Evolutionary conservation across 2,797 vertebrate species (phyloP).

Genomic region (Orestias chungarensis): DNA sequence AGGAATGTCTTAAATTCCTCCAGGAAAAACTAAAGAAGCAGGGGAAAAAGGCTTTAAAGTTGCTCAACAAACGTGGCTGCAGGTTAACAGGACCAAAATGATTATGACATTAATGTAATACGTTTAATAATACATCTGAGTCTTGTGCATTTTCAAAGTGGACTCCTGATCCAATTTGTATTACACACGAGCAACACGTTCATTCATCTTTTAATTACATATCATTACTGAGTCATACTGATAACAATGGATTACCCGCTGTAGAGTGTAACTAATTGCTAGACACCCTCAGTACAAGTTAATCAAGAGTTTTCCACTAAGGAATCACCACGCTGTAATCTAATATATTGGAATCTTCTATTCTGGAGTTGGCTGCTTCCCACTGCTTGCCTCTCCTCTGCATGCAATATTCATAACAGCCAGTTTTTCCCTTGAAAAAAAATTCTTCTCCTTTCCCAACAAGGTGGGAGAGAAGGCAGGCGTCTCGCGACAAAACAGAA

Average conservation of each 20-base stretch:
- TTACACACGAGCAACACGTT: conserved; percentile 58
- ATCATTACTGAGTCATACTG: conserved; percentile 71
- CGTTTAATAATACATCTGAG: conserved; percentile 44
- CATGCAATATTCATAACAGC: conserved; percentile 62
- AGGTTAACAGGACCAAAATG: conserved; percentile 26
- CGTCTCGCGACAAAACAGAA: conserved; percentile 59
- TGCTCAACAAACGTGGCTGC: conserved; percentile 5
- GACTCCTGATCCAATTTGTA: conserved; percentile 64
- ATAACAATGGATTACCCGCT: conserved; percentile 70
- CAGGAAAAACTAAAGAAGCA: background rate
- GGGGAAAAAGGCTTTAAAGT: conserved; percentile 25
- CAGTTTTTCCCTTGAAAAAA: conserved; percentile 52
- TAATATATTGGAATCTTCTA: conserved; percentile 62
- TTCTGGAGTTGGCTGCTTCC: conserved; percentile 55
- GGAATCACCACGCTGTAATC: conserved; percentile 65
- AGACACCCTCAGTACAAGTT: conserved; percentile 70
- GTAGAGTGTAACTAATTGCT: conserved; percentile 71
- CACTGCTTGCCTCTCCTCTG: conserved; percentile 28
- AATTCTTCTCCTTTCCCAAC: conserved; percentile 53
- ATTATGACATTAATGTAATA: conserved; percentile 33
- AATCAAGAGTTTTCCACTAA: conserved; percentile 72
- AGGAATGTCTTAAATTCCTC: background rate
- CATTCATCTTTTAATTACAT: conserved; percentile 76
- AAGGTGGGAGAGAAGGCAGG: conserved; percentile 62
- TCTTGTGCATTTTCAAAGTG: conserved; percentile 41